phyloP scores from a whole-genome alignment of 2,113 vertebrate genomes.

The Actinemys pallida region DNA sequence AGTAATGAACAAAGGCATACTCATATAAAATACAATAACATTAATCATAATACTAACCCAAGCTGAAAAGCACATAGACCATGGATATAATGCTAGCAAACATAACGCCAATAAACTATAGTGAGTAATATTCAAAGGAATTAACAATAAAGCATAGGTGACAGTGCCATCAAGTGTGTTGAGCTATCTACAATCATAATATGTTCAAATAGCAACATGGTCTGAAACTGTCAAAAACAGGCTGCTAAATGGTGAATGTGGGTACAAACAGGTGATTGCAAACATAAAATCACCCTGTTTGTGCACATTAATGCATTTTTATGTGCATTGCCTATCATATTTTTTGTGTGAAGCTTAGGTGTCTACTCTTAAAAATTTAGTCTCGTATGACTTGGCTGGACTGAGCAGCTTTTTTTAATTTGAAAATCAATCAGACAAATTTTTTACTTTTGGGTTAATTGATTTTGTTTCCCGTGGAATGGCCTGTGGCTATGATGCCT shows the following conservation, averaged over 20 bases:
- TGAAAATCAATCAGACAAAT: constrained; percentile 81
- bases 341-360: not conserved
- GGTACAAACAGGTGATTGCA: not conserved
- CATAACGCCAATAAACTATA: not conserved
- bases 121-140: not conserved
- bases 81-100: not conserved
- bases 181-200: not conserved
- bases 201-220: not conserved
- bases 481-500: constrained; percentile 77
- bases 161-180: not conserved
- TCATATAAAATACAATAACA: not conserved
- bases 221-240: not conserved
- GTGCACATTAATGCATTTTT: not conserved
- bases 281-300: not conserved
- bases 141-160: not conserved
- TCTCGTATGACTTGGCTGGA: not conserved
- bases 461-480: constrained; percentile 76
- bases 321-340: not conserved
- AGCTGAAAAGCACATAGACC: not conserved
- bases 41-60: not conserved
- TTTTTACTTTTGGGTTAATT: constrained; percentile 78
- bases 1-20: not conserved
- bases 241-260: fast-evolving
- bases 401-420: constrained; percentile 75
- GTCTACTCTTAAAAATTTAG: not conserved